Conservation (phyloP, 2,888 invertebrate species). For the Xylocampa areola region DNA sequence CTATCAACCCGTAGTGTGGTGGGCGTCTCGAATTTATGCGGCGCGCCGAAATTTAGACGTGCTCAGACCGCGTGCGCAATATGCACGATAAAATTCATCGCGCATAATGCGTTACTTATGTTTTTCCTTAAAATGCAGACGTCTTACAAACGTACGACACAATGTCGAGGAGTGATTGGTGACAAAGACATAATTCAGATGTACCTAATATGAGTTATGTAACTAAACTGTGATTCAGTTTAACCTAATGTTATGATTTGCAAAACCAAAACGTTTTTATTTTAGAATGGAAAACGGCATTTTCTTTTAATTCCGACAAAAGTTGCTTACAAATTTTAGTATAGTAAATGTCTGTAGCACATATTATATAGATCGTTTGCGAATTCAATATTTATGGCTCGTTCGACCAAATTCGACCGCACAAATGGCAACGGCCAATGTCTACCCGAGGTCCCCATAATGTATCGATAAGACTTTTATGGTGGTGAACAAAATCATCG, state of each 20-base stretch:
- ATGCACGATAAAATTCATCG: conserved; percentile 49
- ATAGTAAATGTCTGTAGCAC: conserved; percentile 31
- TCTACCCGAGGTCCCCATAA: conserved; percentile 48
- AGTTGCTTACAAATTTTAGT: conserved; percentile 34
- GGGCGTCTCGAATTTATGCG: conserved; percentile 68
- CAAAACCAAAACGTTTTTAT: no score
- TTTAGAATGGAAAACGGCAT: no score
- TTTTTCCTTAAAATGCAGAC: conserved; percentile 33
- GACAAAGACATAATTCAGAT: conserved; percentile 29
- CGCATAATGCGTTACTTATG: conserved; percentile 47
- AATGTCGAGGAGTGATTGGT: conserved; percentile 26
- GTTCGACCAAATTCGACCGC: conserved; percentile 49
- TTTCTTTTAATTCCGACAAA: no score
- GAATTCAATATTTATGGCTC: conserved; percentile 46
- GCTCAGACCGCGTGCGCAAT: conserved; percentile 47
- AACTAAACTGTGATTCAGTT: no score
- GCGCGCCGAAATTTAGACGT: conserved; percentile 66
- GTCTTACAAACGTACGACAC: conserved; percentile 14
- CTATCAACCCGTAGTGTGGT: conserved; percentile 48
- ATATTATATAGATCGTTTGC: conserved; percentile 45
- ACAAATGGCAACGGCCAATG: conserved; percentile 45
- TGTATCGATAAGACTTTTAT: conserved; percentile 39
- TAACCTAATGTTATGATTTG: no score
- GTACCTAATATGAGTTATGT: no score
- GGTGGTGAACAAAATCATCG: conserved; percentile 21